Percentiles rank a stretch among this genome's conserved stretches.
Conservation (phyloP, 2,797 vertebrate genomes). For the Silurus aristotelis region DNA sequence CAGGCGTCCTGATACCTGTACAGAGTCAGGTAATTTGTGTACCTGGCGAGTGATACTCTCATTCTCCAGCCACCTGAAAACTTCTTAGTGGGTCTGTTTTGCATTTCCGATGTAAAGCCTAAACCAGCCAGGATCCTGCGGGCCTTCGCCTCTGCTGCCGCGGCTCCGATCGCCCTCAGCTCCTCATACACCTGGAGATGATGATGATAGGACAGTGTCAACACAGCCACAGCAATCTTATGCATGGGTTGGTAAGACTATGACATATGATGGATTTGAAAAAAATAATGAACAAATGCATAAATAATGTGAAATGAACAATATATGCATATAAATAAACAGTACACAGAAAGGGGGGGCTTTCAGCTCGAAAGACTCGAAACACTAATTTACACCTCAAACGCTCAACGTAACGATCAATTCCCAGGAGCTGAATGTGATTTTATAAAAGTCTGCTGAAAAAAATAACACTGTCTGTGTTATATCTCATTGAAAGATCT, state of each 20-base stretch:
- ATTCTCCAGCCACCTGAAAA: conserved; percentile 94
- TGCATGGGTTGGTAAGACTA: no score
- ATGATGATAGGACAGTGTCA: background rate
- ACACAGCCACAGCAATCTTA: background rate
- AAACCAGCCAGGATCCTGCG: conserved; percentile 89
- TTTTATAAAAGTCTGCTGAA: background rate
- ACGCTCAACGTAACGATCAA: background rate
- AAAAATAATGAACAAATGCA: no score
- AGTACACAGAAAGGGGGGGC: no score
- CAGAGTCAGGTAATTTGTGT: background rate
- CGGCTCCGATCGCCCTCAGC: conserved; percentile 82
- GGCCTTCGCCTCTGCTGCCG: conserved; percentile 87
- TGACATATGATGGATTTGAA: no score
- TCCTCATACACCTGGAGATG: conserved; percentile 85
- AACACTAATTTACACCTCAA: background rate
- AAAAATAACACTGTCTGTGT: no score
- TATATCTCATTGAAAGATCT: no score
- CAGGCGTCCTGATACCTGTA: no score
- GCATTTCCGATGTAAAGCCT: conserved; percentile 90
- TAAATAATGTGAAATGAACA: no score
- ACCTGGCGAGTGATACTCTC: conserved; percentile 94
- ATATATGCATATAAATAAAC: no score
- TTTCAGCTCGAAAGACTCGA: no score
- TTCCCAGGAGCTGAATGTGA: background rate
- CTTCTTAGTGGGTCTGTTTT: conserved; percentile 88